phyloP scores from a whole-genome alignment of 2,113 vertebrate species.

The Gnathonemus longibarbis region DNA sequence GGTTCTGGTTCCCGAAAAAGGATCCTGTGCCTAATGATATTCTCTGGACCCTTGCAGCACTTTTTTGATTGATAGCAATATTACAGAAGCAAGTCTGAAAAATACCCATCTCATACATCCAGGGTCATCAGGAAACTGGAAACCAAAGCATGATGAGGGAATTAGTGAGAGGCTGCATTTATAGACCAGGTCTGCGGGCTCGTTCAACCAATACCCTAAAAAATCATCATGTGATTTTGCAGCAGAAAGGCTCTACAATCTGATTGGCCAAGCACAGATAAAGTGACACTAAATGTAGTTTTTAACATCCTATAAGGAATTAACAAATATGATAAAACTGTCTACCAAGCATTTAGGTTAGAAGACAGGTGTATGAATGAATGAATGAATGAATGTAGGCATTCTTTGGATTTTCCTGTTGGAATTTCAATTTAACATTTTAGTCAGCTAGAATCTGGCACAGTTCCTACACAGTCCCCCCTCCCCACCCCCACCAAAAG shows the following conservation, averaged over 20 bases:
- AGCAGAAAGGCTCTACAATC: neutral
- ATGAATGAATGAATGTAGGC: neutral
- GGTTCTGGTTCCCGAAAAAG: neutral
- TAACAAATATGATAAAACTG: neutral
- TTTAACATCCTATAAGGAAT: neutral
- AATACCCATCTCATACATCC: neutral
- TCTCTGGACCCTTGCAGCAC: neutral
- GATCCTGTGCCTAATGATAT: neutral
- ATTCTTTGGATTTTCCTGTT: neutral
- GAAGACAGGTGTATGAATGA: neutral
- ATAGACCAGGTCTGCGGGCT: neutral
- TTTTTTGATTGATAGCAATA: neutral
- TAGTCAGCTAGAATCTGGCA: too few relatives aligned
- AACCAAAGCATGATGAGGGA: neutral
- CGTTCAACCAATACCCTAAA: neutral
- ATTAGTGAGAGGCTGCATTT: neutral
- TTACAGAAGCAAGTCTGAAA: neutral
- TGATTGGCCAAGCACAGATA: neutral
- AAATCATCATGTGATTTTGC: neutral
- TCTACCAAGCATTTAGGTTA: neutral
- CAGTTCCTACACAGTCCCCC: neutral
- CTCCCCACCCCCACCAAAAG: neutral
- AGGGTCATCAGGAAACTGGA: neutral
- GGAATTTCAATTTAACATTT: neutral
- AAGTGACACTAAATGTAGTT: neutral